Evolutionary conservation across 2,888 invertebrate species (phyloP).

Genomic region (Mythimna albipuncta): DNA sequence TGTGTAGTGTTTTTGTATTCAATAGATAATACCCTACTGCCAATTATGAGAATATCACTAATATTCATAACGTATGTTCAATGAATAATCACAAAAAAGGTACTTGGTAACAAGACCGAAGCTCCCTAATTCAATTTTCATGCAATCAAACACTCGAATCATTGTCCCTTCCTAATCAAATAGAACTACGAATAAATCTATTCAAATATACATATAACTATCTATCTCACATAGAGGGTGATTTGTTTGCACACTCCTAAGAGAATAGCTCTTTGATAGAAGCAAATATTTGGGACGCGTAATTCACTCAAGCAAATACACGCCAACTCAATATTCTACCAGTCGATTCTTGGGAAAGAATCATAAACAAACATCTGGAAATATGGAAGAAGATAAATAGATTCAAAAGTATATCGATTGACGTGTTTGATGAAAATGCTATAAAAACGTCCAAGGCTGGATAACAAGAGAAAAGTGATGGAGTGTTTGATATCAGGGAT

Average conservation of each 20-base stretch:
- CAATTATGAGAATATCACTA: not conserved
- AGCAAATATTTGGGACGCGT: conserved; percentile 32
- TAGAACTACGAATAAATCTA: conserved; percentile 2
- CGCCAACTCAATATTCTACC: not conserved
- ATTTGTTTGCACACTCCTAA: conserved; percentile 29
- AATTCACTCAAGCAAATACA: conserved; percentile 33
- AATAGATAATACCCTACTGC: too few relatives aligned
- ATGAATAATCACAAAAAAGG: not conserved
- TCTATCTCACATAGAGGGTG: not conserved
- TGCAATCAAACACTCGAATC: not conserved
- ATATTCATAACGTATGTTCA: not conserved
- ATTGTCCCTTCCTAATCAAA: conserved; percentile 22
- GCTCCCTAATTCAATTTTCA: not conserved
- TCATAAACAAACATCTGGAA: conserved; percentile 23
- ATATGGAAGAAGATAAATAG: conserved; percentile 30
- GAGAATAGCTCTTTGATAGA: conserved; percentile 27
- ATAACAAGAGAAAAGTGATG: conserved; percentile 18
- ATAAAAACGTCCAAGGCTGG: conserved; percentile 5
- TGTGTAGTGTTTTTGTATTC: too few relatives aligned
- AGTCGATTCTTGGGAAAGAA: conserved; percentile 22
- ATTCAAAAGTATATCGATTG: conserved; percentile 12
- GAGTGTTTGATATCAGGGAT: not conserved
- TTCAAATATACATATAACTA: not conserved
- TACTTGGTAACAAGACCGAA: not conserved
- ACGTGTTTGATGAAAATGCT: conserved; percentile 14